Conservation (phyloP, 2,888 invertebrate genomes). For the Drosophila infuscata region DNA sequence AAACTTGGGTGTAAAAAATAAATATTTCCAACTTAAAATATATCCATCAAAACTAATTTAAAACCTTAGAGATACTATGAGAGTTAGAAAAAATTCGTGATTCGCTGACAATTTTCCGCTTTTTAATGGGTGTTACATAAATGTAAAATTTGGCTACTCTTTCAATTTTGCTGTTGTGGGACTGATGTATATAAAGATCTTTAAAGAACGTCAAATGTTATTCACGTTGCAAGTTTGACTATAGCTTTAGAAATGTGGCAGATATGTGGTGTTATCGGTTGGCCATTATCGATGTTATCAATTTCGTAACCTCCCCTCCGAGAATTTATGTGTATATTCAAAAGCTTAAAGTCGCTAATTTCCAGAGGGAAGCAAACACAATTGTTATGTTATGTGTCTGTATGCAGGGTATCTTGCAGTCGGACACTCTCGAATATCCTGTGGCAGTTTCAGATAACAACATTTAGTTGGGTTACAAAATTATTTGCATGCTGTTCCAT, state of each 20-base stretch:
- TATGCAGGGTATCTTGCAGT: not conserved
- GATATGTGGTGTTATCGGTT: not conserved
- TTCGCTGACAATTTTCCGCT: too few relatives aligned
- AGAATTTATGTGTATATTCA: not conserved
- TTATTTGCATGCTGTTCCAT: constrained; percentile 7
- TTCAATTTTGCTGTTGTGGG: not conserved
- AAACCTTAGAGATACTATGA: not conserved
- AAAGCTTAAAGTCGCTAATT: not conserved
- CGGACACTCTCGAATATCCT: not conserved
- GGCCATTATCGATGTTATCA: not conserved
- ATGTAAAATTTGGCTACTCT: not conserved
- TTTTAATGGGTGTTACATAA: too few relatives aligned
- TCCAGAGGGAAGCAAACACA: not conserved
- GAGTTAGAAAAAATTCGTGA: not conserved
- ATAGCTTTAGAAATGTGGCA: not conserved
- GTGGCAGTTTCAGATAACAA: constrained; percentile 2
- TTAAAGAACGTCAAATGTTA: not conserved
- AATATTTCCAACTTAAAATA: not conserved
- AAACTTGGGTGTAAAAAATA: too few relatives aligned
- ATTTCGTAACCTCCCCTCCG: too few relatives aligned
- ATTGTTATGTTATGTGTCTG: not conserved
- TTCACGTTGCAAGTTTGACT: not conserved
- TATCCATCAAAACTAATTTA: not conserved
- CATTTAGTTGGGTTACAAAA: not conserved
- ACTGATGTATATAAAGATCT: too few relatives aligned